These are phyloP conservation scores for Coregonus ussuriensis DNA, from an alignment of 2,797 vertebrate genomes.

Conservation along the genomic window DNA sequence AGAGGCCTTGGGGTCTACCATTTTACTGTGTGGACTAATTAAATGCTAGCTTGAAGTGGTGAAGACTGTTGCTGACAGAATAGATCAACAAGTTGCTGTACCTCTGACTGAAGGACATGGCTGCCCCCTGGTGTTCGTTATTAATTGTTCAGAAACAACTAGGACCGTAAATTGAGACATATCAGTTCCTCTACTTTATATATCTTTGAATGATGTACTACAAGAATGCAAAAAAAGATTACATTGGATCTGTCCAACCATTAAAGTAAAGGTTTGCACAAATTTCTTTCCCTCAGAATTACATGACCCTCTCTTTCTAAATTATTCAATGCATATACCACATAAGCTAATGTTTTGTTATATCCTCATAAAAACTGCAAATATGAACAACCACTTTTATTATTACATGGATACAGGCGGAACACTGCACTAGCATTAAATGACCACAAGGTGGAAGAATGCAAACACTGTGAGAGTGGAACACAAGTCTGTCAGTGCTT, in stretches of 20 bases:
- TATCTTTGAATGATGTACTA: neutral
- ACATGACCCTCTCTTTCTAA: neutral
- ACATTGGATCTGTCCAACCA: neutral
- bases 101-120: constrained; percentile 29
- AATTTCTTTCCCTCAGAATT: neutral
- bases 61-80: constrained; percentile 67
- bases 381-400: neutral
- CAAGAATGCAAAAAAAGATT: neutral
- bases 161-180: neutral
- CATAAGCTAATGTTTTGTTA: neutral
- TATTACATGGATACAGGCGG: neutral
- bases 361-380: neutral
- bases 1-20: constrained; percentile 42
- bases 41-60: constrained; percentile 63
- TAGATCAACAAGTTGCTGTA: constrained; percentile 48
- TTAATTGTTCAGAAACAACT: constrained; percentile 10
- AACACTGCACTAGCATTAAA: constrained; percentile 12
- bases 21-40: constrained; percentile 59
- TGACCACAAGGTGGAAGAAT: constrained; percentile 36
- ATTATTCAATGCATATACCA: neutral
- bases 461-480: neutral
- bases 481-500: neutral
- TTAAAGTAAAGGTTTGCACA: neutral
- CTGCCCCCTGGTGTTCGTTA: constrained; percentile 64
- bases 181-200: neutral